Evolutionary conservation across 2,888 invertebrate genomes (phyloP), one percentile per base, ranked within the genome.

Genomic region (Portevinia maculata): DNA sequence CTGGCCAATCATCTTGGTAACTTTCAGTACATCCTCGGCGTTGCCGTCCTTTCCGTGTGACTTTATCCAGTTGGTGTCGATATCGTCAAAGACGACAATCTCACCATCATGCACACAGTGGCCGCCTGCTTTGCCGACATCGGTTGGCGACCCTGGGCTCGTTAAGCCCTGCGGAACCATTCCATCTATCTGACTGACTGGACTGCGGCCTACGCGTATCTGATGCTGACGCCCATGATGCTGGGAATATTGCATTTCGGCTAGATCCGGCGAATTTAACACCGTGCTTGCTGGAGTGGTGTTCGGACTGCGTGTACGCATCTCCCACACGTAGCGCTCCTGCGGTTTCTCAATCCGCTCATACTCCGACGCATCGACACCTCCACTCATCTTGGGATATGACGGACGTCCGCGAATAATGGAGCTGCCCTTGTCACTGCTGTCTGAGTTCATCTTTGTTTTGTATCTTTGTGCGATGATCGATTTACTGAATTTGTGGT

Each of bases 1-100:
- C 69, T 90, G 90, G 1, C 90, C 90, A 86, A 90, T 90, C 90
- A 90, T 90, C 86, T 90, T 90, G 19, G 90, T 90, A 0, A 90
- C 90, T 85, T 90, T 90, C 0, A 90, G 85, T 0, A 90, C 86
- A 85, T 90, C 90, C 37, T 90, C 90, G 15, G 86, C 87, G 65
- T 85, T 87, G 7, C 79, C 75, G 30, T 86, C 85, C 30, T 84
- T 85, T 13, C 60, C 78, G 24, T 85, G 85, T 0, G 88, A 86
- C 69, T 90, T 90, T 74, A 89, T 89, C 89, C 90, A 90, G 75
- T 88, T 89, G 24, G 89, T 89, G 55, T 89, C 89, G 57, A 89
- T 89, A 41, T 89, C 89, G 67, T 97, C 97, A 87, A 97, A 97
- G 13, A 97, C 96, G 79, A 97, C 96, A 41, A 97, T 95, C 89